Base-by-base conservation (phyloP, 2,113 vertebrate genomes). In the Microtus richardsoni region DNA sequence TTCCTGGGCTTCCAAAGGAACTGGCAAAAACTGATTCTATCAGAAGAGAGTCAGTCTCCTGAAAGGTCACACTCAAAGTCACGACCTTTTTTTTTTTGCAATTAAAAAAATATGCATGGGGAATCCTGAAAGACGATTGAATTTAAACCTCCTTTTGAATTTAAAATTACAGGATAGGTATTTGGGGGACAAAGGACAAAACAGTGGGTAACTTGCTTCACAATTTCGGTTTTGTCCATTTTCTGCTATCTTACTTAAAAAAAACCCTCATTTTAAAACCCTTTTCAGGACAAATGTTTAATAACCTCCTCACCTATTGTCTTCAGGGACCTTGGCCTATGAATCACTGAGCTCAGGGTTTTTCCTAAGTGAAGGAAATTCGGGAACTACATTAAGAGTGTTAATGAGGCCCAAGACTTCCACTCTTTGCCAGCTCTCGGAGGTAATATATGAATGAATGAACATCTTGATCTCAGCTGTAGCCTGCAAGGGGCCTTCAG, bases 1-100 rank as follows among this genome's bases (percentile, higher is more conserved):
- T 98, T 97, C 96, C 91, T 97, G 94, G 86, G 94, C 80, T 93
- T 98, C 96, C 93, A 98, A 98, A 98, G 97, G 95, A 96, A 49
- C 70, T 96, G 96, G 91, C 94, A 26, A 89, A 93, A 64, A 89
- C 47, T 84, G 44, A 79, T 14, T 62, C 5, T 93, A 95, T 82
- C 71, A 91, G 77, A 12, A 89, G 28, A 77, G 70, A 95, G 82
- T 96, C 79, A 96, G 82, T 97, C 79, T 89, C 86, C n/a, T 87
- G 73, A 62, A 95, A 82, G 64, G 41, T 96, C 54, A 91, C 87
- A 22, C 11, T 91, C 79, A 95, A 95, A n/a, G 89, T 71, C 44
- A 58, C 44, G 66, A 62, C 30, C 71, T 89, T 77, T 44, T 80
- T 70, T 92, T 68, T 96, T 44, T 96, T 44, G 41, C 21, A 85